Conservation (phyloP, 2,113 vertebrate species). For the Oryzias melastigma region DNA sequence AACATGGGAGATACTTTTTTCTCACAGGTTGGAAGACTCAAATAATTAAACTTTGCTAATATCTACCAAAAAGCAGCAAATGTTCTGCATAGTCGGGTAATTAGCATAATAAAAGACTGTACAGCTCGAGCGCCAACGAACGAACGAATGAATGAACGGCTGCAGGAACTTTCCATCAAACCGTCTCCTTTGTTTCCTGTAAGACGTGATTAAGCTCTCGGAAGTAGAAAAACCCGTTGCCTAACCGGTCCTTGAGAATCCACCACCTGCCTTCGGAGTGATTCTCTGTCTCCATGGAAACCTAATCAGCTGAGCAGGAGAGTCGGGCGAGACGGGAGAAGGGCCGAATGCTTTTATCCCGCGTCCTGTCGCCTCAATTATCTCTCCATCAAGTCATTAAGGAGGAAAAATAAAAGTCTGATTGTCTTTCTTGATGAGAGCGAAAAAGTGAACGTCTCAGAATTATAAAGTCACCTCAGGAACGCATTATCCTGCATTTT, state of each 20-base stretch:
- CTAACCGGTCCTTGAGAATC: slow-evolving; percentile 46
- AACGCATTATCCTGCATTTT: too few species aligned
- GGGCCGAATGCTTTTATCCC: neutral
- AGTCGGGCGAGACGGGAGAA: slow-evolving; percentile 7
- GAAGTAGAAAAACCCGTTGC: slow-evolving; percentile 48
- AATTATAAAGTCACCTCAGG: too few species aligned
- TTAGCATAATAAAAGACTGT: neutral
- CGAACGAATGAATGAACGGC: neutral
- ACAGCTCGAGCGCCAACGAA: neutral
- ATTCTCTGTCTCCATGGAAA: slow-evolving; percentile 58
- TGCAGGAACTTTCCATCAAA: slow-evolving; percentile 5
- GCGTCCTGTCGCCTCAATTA: too few species aligned
- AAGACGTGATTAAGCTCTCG: slow-evolving; percentile 46
- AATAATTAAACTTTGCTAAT: neutral
- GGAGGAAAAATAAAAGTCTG: too few species aligned
- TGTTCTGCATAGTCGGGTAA: neutral
- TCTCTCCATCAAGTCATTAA: too few species aligned
- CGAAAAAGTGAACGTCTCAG: too few species aligned
- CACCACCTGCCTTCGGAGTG: slow-evolving; percentile 39
- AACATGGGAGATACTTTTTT: too few species aligned
- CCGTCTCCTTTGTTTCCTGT: slow-evolving; percentile 28
- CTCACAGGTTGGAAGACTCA: too few species aligned
- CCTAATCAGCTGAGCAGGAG: slow-evolving; percentile 40
- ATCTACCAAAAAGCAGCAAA: neutral
- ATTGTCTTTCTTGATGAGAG: too few species aligned